Conservation (phyloP, 2,888 invertebrate species). For the Drosophila tanythrix region DNA sequence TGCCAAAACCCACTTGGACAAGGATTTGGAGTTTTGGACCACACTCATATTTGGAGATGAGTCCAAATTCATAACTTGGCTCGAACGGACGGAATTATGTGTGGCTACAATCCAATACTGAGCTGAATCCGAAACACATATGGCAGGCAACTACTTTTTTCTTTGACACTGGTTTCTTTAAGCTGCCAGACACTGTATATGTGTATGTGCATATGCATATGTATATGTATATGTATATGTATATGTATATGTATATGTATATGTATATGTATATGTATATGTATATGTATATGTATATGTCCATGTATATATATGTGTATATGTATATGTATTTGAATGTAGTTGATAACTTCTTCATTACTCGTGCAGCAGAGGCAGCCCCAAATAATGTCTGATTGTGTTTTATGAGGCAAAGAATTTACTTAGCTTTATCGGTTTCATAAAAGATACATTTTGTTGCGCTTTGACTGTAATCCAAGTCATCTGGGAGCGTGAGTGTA, state of each 20-base stretch:
- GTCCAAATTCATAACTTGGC: too few species aligned
- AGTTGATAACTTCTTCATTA: conserved; percentile 45
- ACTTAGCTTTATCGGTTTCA: conserved; percentile 56
- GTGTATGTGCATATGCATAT: neutral
- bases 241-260: neutral
- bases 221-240: neutral
- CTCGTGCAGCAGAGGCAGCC: conserved; percentile 1
- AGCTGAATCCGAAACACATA: too few species aligned
- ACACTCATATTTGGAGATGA: too few species aligned
- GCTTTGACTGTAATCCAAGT: conserved; percentile 36
- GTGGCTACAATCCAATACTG: too few species aligned
- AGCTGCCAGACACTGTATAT: too few species aligned
- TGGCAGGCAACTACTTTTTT: too few species aligned
- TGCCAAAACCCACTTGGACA: too few species aligned
- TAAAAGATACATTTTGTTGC: conserved; percentile 50
- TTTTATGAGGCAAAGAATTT: conserved; percentile 42
- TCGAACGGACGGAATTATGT: too few species aligned
- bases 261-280: neutral
- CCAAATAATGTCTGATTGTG: conserved; percentile 42
- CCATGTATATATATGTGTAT: neutral
- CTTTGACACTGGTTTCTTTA: too few species aligned
- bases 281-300: neutral
- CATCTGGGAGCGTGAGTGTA: conserved; percentile 7
- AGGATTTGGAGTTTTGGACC: too few species aligned
- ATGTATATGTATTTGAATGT: conserved; percentile 3